phyloP scores from a whole-genome alignment of 2,888 invertebrate species.

The Eledona agricola region DNA sequence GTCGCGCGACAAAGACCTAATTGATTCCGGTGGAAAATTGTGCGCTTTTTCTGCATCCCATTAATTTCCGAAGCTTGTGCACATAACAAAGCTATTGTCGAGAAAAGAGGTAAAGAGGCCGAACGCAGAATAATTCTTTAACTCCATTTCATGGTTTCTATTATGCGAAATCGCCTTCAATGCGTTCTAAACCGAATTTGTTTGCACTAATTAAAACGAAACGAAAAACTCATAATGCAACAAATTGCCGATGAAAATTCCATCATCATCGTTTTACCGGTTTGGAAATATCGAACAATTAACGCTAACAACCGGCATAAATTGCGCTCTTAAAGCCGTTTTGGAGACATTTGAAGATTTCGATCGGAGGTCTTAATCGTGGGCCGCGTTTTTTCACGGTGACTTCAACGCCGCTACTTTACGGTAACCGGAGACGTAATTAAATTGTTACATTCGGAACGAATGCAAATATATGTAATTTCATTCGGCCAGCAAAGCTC shows the following conservation, averaged over 20 bases:
- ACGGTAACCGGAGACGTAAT: not conserved
- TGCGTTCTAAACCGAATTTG: conserved; percentile 24
- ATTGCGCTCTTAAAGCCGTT: conserved; percentile 8
- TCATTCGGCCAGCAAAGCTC: conserved; percentile 2
- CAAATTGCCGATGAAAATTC: too few relatives aligned
- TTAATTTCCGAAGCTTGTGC: conserved; percentile 1
- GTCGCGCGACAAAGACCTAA: too few relatives aligned
- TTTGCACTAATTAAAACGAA: conserved; percentile 18
- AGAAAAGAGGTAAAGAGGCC: conserved; percentile 1
- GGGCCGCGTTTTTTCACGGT: conserved; percentile 2
- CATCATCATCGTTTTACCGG: conserved; percentile 4
- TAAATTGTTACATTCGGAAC: not conserved
- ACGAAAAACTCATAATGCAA: conserved; percentile 10
- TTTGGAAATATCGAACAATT: conserved; percentile 9
- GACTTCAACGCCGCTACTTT: conserved; percentile 2
- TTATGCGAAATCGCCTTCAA: conserved; percentile 24
- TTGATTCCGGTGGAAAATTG: too few relatives aligned
- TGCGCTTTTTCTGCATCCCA: not conserved
- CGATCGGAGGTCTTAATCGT: conserved; percentile 13
- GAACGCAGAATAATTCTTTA: too few relatives aligned
- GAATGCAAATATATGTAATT: conserved; percentile 7
- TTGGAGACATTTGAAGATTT: too few relatives aligned
- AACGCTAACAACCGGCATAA: conserved; percentile 11
- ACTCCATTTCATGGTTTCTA: conserved; percentile 25
- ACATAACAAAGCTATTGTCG: conserved; percentile 7